Conservation (phyloP, 1,140 invertebrate genomes). For the Dendrolimus kikuchii region DNA sequence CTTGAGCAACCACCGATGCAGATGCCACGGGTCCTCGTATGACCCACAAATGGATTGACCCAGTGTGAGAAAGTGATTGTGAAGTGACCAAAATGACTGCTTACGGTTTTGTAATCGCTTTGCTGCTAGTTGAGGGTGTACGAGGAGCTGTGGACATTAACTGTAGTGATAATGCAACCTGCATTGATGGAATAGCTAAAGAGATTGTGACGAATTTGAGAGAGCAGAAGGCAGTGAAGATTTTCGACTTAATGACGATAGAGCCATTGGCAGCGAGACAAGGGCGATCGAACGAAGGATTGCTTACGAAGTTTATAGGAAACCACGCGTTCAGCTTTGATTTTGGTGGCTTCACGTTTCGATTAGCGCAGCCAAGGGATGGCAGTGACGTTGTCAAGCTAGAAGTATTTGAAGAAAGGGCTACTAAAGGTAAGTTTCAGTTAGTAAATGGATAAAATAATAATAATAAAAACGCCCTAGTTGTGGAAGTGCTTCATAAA, state of each 20-base stretch:
- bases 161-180: conserved; percentile 69
- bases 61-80: conserved; percentile 43
- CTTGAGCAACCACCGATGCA: conserved; percentile 45
- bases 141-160: conserved; percentile 46
- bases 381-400: conserved; percentile 58
- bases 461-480: too few relatives aligned
- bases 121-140: conserved; percentile 36
- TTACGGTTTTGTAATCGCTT: conserved; percentile 39
- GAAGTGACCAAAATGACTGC: conserved; percentile 54
- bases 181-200: conserved; percentile 61
- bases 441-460: too few relatives aligned
- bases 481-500: too few relatives aligned
- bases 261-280: conserved; percentile 51
- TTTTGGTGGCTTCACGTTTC: conserved; percentile 67
- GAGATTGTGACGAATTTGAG: conserved; percentile 53
- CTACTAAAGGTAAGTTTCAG: conserved; percentile 50
- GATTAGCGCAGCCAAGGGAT: conserved; percentile 53
- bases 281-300: conserved; percentile 46
- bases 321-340: conserved; percentile 69
- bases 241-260: conserved; percentile 62
- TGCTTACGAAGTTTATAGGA: conserved; percentile 59
- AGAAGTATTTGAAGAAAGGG: conserved; percentile 61
- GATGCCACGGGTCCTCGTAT: conserved; percentile 35
- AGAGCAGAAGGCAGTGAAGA: conserved; percentile 50
- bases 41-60: conserved; percentile 63